phyloP scores from a whole-genome alignment of 64 coral and sea anemone genomes.

The Platygyra sinensis region DNA sequence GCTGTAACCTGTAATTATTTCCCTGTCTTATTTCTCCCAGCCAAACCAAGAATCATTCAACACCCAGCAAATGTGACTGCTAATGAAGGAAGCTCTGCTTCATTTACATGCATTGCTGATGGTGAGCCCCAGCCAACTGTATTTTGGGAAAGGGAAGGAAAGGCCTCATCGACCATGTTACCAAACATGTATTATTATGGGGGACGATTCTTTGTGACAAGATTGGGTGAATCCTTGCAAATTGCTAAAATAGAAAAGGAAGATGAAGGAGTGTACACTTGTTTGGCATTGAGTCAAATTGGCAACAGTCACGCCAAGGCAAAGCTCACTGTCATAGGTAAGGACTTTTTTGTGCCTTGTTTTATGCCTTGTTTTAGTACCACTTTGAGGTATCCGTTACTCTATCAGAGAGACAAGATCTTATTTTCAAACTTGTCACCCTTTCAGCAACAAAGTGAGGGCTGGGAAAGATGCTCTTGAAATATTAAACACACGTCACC shows the following conservation, averaged over 20 bases:
- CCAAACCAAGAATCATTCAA: slow-evolving; percentile 56
- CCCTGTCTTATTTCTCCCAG: slow-evolving; percentile 38
- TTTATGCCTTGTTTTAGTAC: not conserved
- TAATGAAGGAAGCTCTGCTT: slow-evolving; percentile 49
- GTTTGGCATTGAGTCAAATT: slow-evolving; percentile 24
- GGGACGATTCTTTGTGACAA: slow-evolving; percentile 35
- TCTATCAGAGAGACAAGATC: too few species aligned
- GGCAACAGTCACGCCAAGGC: not conserved
- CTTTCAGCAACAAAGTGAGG: too few species aligned
- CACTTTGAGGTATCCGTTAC: too few species aligned
- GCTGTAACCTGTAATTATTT: not conserved
- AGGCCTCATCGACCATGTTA: slow-evolving; percentile 50
- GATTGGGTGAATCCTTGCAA: slow-evolving; percentile 16
- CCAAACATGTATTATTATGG: not conserved
- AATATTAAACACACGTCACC: not conserved
- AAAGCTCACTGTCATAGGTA: slow-evolving; percentile 56
- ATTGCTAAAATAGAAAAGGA: slow-evolving; percentile 40
- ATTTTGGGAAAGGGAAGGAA: slow-evolving; percentile 68
- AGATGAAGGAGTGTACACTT: slow-evolving; percentile 55
- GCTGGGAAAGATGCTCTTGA: too few species aligned
- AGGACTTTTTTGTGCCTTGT: not conserved
- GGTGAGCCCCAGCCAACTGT: slow-evolving; percentile 65
- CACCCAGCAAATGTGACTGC: slow-evolving; percentile 66
- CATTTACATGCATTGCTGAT: slow-evolving; percentile 53
- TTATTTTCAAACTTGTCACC: too few species aligned